Percentiles rank a stretch among this genome's conserved stretches.
These are phyloP conservation scores for Apamea crenata DNA, from an alignment of 2,888 invertebrate species.

Conservation along the genomic window DNA sequence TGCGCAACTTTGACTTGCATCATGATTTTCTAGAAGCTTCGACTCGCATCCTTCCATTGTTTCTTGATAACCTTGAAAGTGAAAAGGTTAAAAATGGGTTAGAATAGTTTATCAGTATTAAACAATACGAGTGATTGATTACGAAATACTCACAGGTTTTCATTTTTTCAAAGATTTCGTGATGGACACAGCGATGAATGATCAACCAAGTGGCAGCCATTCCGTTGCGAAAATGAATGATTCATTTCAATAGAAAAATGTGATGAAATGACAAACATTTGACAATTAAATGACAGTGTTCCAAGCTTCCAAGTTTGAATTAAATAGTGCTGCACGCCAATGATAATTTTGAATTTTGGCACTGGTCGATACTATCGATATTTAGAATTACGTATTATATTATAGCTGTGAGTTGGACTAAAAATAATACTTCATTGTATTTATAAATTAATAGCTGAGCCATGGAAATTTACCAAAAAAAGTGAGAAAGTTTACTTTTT, in stretches of 20 bases:
- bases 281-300: not conserved
- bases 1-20: constrained; percentile 2
- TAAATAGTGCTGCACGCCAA: not conserved
- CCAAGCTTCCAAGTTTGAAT: not conserved
- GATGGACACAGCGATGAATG: not conserved
- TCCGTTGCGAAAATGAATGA: not conserved
- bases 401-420: not conserved
- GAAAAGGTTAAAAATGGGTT: not conserved
- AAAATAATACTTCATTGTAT: not conserved
- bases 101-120: not conserved
- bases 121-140: not conserved
- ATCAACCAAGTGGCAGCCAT: not conserved
- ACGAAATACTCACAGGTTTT: constrained; percentile 26
- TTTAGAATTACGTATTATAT: not conserved
- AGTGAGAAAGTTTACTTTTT: no score
- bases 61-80: constrained; percentile 36
- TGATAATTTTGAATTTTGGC: not conserved
- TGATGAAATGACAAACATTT: not conserved
- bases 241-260: not conserved
- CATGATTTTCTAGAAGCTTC: constrained; percentile 50
- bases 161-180: not conserved
- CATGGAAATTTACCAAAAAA: no score
- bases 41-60: constrained; percentile 26
- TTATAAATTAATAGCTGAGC: not conserved
- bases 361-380: not conserved